Percentiles rank a stretch among this genome's conserved stretches.
phyloP scores from a whole-genome alignment of 2,888 invertebrate species.

The Andrena chrysosceles region DNA sequence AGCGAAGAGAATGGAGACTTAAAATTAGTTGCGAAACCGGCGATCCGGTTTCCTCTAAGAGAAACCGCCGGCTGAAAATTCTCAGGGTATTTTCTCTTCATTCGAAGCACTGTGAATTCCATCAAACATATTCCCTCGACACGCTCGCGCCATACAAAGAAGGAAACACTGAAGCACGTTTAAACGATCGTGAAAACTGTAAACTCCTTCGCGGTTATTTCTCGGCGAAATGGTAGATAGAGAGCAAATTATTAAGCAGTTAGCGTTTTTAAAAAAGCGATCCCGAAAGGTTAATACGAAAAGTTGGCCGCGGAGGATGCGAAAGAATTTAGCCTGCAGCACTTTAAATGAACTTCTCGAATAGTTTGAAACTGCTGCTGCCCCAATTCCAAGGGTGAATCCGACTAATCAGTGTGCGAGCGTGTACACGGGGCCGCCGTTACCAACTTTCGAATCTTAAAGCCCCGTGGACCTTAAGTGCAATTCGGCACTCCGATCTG shows the following conservation, averaged over 20 bases:
- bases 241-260: slow-evolving; percentile 31
- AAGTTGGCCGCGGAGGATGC: slow-evolving; percentile 24
- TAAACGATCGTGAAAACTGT: background rate
- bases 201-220: background rate
- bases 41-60: slow-evolving; percentile 55
- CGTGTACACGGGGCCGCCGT: slow-evolving; percentile 12
- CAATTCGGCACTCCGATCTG: slow-evolving; percentile 1
- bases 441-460: slow-evolving; percentile 19
- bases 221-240: background rate
- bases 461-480: slow-evolving; percentile 28
- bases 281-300: slow-evolving; percentile 38
- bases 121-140: background rate
- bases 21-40: slow-evolving; percentile 62
- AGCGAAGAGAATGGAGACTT: slow-evolving; percentile 63
- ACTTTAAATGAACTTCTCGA: slow-evolving; percentile 51
- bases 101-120: slow-evolving; percentile 28
- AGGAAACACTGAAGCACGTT: background rate
- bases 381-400: slow-evolving; percentile 50
- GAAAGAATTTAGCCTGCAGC: slow-evolving; percentile 48
- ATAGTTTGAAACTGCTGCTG: slow-evolving; percentile 53
- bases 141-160: background rate
- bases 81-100: slow-evolving; percentile 30
- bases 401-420: slow-evolving; percentile 46
- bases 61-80: slow-evolving; percentile 38
- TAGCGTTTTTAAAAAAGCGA: slow-evolving; percentile 28